These are phyloP conservation scores for Amphiprion percula DNA, from an alignment of 2,113 vertebrate species.

Conservation along the genomic window DNA sequence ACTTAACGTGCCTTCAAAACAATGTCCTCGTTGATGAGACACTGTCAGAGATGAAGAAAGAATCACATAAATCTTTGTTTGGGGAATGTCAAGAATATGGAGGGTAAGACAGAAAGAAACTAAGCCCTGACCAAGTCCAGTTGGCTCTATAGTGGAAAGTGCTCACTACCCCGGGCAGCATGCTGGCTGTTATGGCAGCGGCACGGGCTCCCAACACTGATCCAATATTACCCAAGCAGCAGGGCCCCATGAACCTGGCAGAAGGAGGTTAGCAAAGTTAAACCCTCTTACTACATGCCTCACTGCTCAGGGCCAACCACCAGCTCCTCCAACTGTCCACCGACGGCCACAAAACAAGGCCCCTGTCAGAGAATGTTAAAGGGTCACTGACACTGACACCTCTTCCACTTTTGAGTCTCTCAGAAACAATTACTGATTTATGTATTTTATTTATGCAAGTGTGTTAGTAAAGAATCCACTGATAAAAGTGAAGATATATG, in stretches of 20 bases:
- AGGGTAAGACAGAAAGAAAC: slow-evolving; percentile 15
- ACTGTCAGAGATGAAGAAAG: not conserved
- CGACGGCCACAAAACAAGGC: slow-evolving; percentile 53
- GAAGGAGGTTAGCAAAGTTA: slow-evolving; percentile 99
- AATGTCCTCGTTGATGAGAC: not conserved
- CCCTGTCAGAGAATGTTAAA: slow-evolving; percentile 72
- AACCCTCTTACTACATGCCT: slow-evolving; percentile 97
- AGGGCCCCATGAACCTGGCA: slow-evolving; percentile 93
- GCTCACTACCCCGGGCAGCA: slow-evolving; percentile 86
- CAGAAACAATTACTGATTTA: slow-evolving; percentile 8
- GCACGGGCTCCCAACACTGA: slow-evolving; percentile 89
- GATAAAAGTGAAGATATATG: not conserved
- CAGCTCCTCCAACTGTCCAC: slow-evolving; percentile 84
- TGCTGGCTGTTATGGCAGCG: slow-evolving; percentile 80
- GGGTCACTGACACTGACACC: slow-evolving; percentile 53
- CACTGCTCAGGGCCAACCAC: slow-evolving; percentile 90
- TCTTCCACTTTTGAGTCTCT: slow-evolving; percentile 4
- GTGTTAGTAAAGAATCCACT: not conserved
- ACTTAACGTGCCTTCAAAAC: not conserved
- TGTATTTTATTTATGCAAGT: not conserved
- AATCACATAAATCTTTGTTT: not conserved
- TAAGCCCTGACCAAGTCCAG: slow-evolving; percentile 35
- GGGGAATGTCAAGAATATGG: not conserved
- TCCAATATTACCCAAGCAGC: slow-evolving; percentile 98
- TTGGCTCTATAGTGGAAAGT: slow-evolving; percentile 50